Evolutionary conservation across 2,797 vertebrate genomes (phyloP).

Genomic region (Catamblyrhynchus diadema): DNA sequence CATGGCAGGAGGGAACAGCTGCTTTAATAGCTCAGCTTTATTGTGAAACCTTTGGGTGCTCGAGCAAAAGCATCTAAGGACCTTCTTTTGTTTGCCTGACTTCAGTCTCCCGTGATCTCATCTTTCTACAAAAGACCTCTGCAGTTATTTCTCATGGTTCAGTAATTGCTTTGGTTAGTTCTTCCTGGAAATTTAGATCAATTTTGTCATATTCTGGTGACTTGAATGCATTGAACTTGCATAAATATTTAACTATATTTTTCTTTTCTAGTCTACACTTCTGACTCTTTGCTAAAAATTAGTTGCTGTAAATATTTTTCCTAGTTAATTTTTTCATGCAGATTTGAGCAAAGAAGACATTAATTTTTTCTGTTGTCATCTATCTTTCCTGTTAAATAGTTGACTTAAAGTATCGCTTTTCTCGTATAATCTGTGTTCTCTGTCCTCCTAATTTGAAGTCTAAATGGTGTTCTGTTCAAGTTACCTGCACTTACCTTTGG

Average conservation of each 20-base stretch:
- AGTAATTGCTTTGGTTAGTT: constrained; percentile 1
- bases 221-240: background rate
- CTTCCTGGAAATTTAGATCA: background rate
- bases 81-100: background rate
- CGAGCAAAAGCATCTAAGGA: background rate
- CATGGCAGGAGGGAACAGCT: background rate
- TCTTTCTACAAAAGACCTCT: background rate
- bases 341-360: background rate
- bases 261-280: background rate
- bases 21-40: background rate
- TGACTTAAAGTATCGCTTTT: background rate
- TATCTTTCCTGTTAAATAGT: background rate
- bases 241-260: constrained; percentile 27
- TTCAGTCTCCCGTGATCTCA: background rate
- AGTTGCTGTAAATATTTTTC: background rate
- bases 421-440: background rate
- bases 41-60: constrained; percentile 13
- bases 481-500: background rate
- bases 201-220: background rate
- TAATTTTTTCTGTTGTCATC: background rate
- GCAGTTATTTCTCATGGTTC: background rate
- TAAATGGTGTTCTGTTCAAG: background rate
- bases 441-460: background rate
- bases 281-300: background rate
- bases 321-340: background rate